Conservation (phyloP, 1,140 invertebrate genomes). For the silkworm (Bombyx mori) region ASM3026992v2 NC_085123.1:12269501-12270000, state of each 20-base stretch:
- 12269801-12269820: conserved; percentile 63
- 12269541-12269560: too few relatives aligned
- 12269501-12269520: too few relatives aligned
- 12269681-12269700: too few relatives aligned
- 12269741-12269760: conserved; percentile 47
- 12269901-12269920: conserved; percentile 34
- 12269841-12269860: conserved; percentile 58
- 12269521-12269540: too few relatives aligned
- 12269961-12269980: neutral
- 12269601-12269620: too few relatives aligned
- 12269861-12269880: conserved; percentile 47
- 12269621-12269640: too few relatives aligned
- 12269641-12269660: too few relatives aligned
- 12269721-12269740: conserved; percentile 19
- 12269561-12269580: too few relatives aligned
- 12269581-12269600: too few relatives aligned
- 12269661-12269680: too few relatives aligned
- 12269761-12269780: conserved; percentile 63
- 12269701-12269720: neutral
- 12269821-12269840: conserved; percentile 66
- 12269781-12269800: conserved; percentile 42
- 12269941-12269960: conserved; percentile 3
- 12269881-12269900: conserved; percentile 45
- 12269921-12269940: conserved; percentile 19
- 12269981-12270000: too few relatives aligned